Evolutionary conservation across 2,888 invertebrate genomes (phyloP), one percentile per base, ranked within the genome.

Genomic region (Chirona hameri): DNA sequence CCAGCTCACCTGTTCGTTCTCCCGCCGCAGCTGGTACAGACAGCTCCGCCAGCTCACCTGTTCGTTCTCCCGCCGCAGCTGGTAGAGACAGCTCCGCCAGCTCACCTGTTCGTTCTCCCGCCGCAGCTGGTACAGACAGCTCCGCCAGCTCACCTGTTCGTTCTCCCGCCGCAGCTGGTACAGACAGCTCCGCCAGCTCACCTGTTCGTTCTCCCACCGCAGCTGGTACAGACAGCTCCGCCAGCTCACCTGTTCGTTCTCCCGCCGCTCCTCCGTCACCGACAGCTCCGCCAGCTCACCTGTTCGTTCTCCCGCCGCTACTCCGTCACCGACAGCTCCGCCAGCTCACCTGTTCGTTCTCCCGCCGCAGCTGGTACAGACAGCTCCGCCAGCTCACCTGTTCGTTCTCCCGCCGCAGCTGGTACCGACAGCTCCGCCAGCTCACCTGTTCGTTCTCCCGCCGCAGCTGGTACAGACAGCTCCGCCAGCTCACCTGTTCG

Each of bases 91-190:
- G 81, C 96, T 96, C n/a, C n/a, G n/a, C n/a, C n/a, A n/a, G n/a
- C n/a, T n/a, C n/a, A n/a, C n/a, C n/a, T 80, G 80, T 15, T 84
- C 83, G 88, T 99, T 99, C 89, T 99, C 98, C 57, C 95, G 94
- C 86, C 96, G 92, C 86, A 99, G 90, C 88, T 98, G 97, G 89
- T 98, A 96, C 85, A 99, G 91, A 89, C 98, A 98, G 81, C 96
- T 96, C n/a, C n/a, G n/a, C n/a, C n/a, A n/a, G n/a, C n/a, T n/a
- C n/a, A n/a, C n/a, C n/a, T 80, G 80, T 15, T 84, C 83, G 88
- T 99, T 99, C 89, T 99, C 98, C 57, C 95, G 94, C 86, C 96
- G 92, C 86, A 99, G 90, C 88, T 98, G 97, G 89, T 98, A 96
- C 85, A 99, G 91, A 89, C 98, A 98, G 81, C 96, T 96, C n/a